Conservation (phyloP, 1,140 invertebrate genomes). For the Gonioctena quinquepunctata region DNA sequence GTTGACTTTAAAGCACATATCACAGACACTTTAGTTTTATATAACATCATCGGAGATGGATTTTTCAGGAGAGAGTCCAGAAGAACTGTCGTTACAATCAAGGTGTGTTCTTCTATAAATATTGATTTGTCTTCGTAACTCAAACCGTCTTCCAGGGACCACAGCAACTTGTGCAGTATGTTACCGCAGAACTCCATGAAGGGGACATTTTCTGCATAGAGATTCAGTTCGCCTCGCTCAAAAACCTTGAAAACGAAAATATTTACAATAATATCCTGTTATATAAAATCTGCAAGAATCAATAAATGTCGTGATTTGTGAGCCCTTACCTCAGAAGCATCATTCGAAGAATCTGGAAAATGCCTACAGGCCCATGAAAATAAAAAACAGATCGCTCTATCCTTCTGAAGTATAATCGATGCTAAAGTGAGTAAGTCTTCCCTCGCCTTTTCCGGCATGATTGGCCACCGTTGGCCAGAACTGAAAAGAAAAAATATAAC, state of each 20-base stretch:
- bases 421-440: slow-evolving; percentile 32
- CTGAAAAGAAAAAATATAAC: slow-evolving; percentile 14
- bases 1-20: slow-evolving; percentile 41
- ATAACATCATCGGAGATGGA: slow-evolving; percentile 35
- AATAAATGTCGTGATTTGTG: too few relatives aligned
- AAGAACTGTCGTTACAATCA: slow-evolving; percentile 38
- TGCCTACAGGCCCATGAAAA: slow-evolving; percentile 39
- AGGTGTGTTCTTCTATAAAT: slow-evolving; percentile 45
- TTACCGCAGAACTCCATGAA: slow-evolving; percentile 28
- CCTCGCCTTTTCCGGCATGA: slow-evolving; percentile 37
- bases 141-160: slow-evolving; percentile 41
- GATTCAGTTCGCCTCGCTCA: slow-evolving; percentile 41
- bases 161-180: slow-evolving; percentile 39
- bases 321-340: slow-evolving; percentile 37
- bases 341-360: slow-evolving; percentile 30
- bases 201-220: slow-evolving; percentile 41
- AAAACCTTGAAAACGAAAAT: slow-evolving; percentile 35
- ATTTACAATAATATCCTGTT: too few relatives aligned
- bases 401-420: slow-evolving; percentile 28
- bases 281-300: too few relatives aligned
- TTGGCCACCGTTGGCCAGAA: slow-evolving; percentile 33
- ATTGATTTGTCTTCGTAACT: slow-evolving; percentile 46
- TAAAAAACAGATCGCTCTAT: slow-evolving; percentile 35
- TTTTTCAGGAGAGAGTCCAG: slow-evolving; percentile 36
- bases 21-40: slow-evolving; percentile 39